phyloP scores from a whole-genome alignment of 2,797 vertebrate genomes.

The Euthynnus affinis region DNA sequence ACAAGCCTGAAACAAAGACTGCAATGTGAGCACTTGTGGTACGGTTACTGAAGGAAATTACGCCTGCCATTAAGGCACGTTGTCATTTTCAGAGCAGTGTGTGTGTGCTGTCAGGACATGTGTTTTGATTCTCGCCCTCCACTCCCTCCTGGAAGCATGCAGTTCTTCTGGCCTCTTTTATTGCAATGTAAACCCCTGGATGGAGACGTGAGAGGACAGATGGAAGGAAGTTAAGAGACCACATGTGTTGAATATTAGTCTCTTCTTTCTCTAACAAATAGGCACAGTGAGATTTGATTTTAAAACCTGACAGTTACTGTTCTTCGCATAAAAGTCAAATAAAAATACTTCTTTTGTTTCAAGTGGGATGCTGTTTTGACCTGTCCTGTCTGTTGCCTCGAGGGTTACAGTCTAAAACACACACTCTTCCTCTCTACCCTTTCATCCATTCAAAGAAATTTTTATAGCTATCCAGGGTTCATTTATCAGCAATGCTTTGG shows the following conservation, averaged over 20 bases:
- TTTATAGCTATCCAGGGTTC: conserved; percentile 54
- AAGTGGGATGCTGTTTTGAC: conserved; percentile 35
- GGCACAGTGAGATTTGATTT: conserved; percentile 66
- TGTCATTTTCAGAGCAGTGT: conserved; percentile 54
- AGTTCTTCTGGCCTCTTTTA: conserved; percentile 71
- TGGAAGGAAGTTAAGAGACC: conserved; percentile 46
- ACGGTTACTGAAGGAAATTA: conserved; percentile 55
- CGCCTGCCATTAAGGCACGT: conserved; percentile 32
- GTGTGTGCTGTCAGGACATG: conserved; percentile 37
- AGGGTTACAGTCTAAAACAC: conserved; percentile 42
- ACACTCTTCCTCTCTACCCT: conserved; percentile 44
- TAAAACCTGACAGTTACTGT: conserved; percentile 64
- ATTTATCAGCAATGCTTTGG: conserved; percentile 59
- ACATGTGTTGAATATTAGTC: conserved; percentile 81
- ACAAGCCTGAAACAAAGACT: conserved; percentile 43
- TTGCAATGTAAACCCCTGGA: conserved; percentile 75
- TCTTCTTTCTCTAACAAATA: conserved; percentile 68
- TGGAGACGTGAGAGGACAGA: conserved; percentile 58
- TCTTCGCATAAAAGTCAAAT: conserved; percentile 41
- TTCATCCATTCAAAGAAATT: conserved; percentile 54
- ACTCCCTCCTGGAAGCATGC: conserved; percentile 56
- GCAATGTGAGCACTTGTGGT: conserved; percentile 43
- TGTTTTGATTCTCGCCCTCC: conserved; percentile 69
- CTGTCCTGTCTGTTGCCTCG: conserved; percentile 32
- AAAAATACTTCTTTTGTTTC: conserved; percentile 49